Base-by-base conservation (phyloP, 2,888 invertebrate genomes). In the Orthosia cruda region DNA sequence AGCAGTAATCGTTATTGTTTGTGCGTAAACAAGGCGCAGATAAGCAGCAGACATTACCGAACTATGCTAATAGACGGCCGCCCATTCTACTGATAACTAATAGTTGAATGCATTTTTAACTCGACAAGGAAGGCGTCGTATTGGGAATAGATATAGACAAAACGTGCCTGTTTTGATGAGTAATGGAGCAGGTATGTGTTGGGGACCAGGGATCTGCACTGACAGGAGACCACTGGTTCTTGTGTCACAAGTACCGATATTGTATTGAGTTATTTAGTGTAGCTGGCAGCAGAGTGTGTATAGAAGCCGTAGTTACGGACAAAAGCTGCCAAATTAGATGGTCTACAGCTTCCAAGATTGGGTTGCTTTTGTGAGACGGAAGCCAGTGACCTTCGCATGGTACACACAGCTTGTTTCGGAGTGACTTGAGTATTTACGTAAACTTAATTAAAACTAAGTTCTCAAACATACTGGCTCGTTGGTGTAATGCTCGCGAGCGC, bases 21-120 rank as follows among this genome's bases (percentile, higher is more conserved):
- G 71, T 52, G 40, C 26, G 40, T 45, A 49, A 61, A 83, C 68
- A 82, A 82, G 26, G 40, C 20, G 26, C 63, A 67, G 84, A 84
- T 80, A 83, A 80, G 54, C 40, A 69, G 20, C 64, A 40, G 49
- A 68, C 80, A 67, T 78, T 83, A 79, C 32, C 79, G 59, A 77
- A 79, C 47, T 57, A 67, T 79, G 80, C 71, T 63, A 71, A 80
- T 67, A 79, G 84, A 63, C 62, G 13, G 13, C 11, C 63, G 45
- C 23, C 20, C 64, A 57, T 61, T 32, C n/a, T 15, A 23, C 32
- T 54, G 62, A 83, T 66, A 55, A 77, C 57, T 32, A 50, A 49
- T 65, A 18, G 23, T 65, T 65, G 16, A 55, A 65, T 57, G 20
- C 40, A 18, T 18, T 45, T 47, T 23, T 45, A 32, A 23, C 49